Conservation (phyloP, 2,797 vertebrate genomes). For the Sciurus carolinensis region DNA sequence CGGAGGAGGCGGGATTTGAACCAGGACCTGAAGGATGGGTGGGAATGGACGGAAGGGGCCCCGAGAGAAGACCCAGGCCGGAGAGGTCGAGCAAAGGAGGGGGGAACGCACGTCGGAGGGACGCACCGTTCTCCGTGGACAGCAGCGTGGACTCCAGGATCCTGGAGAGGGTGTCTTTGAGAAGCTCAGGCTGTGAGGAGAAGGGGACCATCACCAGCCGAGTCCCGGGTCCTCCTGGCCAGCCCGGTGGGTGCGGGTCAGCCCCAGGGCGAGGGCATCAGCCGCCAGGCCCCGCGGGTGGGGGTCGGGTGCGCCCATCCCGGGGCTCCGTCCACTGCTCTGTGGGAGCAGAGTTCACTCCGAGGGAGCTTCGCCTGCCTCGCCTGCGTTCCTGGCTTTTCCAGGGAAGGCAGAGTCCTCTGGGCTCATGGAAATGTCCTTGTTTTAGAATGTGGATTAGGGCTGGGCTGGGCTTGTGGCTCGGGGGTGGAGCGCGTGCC, state of each 20-base stretch:
- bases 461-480: no score
- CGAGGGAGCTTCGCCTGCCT: not conserved
- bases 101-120: not conserved
- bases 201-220: not conserved
- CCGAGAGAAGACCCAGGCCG: not conserved
- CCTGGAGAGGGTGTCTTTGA: not conserved
- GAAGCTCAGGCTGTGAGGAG: slow-evolving; percentile 70
- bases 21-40: not conserved
- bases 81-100: not conserved
- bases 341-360: not conserved
- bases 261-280: no score
- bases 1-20: not conserved
- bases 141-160: slow-evolving; percentile 60
- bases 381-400: not conserved
- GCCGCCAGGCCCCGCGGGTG: no score
- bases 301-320: not conserved
- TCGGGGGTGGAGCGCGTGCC: no score
- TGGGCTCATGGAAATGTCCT: not conserved
- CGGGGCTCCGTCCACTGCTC: not conserved
- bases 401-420: not conserved
- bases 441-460: not conserved
- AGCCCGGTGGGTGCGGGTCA: not conserved
- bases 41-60: not conserved
- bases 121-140: slow-evolving; percentile 76
- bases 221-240: not conserved